Base-by-base conservation (phyloP, 2,797 vertebrate species). In the Otus scops region DNA sequence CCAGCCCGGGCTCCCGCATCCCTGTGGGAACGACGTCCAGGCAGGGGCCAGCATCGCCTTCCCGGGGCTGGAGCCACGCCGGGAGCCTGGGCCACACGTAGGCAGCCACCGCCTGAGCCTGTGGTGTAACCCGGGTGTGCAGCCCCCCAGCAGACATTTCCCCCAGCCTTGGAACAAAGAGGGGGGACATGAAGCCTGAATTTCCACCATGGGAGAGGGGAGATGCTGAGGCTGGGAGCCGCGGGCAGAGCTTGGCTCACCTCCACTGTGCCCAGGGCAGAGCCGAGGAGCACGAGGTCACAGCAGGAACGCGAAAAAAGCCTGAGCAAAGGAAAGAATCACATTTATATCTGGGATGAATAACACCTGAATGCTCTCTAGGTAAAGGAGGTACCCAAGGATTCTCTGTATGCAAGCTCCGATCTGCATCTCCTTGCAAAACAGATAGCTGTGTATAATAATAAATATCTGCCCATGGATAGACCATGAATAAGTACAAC, bases 191-290 rank as follows among this genome's bases (percentile, higher is more conserved):
- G 3, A 12, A 41, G 39, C 28, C 73, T 26, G 79, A 10, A 30
- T 56, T 43, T 56, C 13, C 14, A 24, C 41, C 17, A 2, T 2
- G 11, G 30, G 21, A 67, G 74, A 45, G 53, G 30, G 54, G 45
- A 48, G 39, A 60, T 54, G 59, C 51, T 67, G 10, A 4, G 60
- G 30, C 47, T 47, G 59, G 79, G 57, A 30, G 38, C n/a, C 0
- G 0, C 0, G 6, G 68, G 47, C 27, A 75, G 69, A 68, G 39
- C n/a, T 39, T 1, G 0, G 6, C 7, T 63, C 3, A 0, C 24
- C 41, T 54, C 22, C 0, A 4, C 43, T 2, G 3, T 38, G 43
- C 17, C 74, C 32, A 8, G 53, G 48, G 24, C 56, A 60, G 74
- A 38, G 45, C 20, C 0, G 6, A 9, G 78, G n/a, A 45, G 70